Base-by-base conservation (phyloP, 2,888 invertebrate species). In the Tinea trinotella region DNA sequence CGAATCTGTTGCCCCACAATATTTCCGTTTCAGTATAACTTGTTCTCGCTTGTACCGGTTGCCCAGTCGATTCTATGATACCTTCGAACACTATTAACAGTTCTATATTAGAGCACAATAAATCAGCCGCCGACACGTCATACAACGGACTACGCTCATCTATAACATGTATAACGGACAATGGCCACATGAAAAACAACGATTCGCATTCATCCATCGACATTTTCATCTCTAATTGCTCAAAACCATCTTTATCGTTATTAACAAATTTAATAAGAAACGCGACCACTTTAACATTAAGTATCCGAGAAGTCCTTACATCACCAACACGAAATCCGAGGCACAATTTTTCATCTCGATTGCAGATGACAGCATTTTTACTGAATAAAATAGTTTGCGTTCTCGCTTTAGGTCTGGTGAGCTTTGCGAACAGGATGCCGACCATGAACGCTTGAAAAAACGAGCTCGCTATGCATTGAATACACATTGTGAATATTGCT, bases 121-220 rank as follows among this genome's bases (percentile, higher is more conserved):
- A 88, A 74, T 98, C 97, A 44, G 94, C 92, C 0, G 97, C 96
- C 1, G 95, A 94, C 76, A 98, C 89, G 61, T 91, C 89, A 79
- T 93, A 98, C 20, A 99, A 89, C 0, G 99, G 99, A 62, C 97
- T 97, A 0, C 82, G 78, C 55, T 88, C 90, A 70, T 96, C 93
- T 62, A 99, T 98, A 57, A 90, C 89, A 71, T 99, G 99, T 13
- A 96, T 93, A 20, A 98, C 92, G 5, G 96, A 93, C 71, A 96
- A 91, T 0, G 99, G 99, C 99, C 98, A 99, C 57, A 99, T 93
- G 68, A 99, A 95, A 81, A 99, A 98, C 3, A 98, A 87, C 6
- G 96, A 93, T 59, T 94, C 92, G 63, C 95, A 95, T 18, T 94
- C 94, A 66, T 97, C 95, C n/a, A 92, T 90, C 60, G 90, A 88